These are phyloP conservation scores for Bubo scandiacus DNA, from an alignment of 2,113 vertebrate species.

Conservation along the genomic window DNA sequence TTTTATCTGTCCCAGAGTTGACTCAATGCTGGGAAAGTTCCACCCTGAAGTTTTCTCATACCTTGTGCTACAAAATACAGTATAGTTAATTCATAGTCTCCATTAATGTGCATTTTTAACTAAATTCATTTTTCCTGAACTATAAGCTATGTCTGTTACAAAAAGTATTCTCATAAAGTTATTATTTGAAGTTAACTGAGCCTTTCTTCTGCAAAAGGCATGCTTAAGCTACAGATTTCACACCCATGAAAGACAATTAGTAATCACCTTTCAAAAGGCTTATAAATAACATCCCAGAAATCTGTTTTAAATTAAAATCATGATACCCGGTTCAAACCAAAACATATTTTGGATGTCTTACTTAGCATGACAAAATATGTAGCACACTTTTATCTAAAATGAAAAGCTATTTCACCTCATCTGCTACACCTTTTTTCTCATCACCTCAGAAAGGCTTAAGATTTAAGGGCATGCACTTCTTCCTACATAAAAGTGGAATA, in stretches of 20 bases:
- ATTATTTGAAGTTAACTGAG: neutral
- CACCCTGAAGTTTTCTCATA: neutral
- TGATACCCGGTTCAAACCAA: neutral
- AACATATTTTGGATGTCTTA: neutral
- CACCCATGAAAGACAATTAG: neutral
- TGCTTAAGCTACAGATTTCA: neutral
- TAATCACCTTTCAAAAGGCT: neutral
- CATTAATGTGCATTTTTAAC: neutral
- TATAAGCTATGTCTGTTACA: neutral
- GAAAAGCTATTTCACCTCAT: neutral
- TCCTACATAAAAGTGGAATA: neutral
- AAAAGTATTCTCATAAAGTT: neutral
- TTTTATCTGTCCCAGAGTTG: neutral
- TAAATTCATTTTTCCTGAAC: neutral
- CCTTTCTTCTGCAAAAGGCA: neutral
- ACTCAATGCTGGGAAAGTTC: neutral
- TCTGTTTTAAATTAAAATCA: neutral
- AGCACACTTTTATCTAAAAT: neutral
- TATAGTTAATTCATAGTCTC: neutral
- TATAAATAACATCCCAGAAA: neutral
- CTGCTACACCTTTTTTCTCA: neutral
- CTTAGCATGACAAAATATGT: neutral
- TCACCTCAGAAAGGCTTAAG: neutral
- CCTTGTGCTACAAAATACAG: neutral
- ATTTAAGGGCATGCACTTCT: neutral